These are phyloP conservation scores for Dryococelus australis DNA, from an alignment of 2,888 invertebrate species.

Conservation along the genomic window DNA sequence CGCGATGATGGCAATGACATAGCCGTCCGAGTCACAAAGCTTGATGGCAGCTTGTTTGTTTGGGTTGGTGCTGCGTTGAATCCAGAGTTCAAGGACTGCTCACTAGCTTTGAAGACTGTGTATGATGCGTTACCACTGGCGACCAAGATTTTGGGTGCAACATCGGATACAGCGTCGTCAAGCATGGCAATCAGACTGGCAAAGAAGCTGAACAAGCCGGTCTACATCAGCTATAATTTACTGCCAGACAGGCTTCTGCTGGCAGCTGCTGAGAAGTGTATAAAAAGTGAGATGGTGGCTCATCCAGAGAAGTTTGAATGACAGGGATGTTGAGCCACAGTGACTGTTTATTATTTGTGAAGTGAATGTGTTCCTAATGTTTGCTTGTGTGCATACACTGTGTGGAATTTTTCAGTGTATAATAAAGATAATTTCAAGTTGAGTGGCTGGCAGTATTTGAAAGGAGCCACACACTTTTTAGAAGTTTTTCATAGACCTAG, in stretches of 20 bases:
- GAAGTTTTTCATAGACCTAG: too few species aligned
- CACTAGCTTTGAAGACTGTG: constrained; percentile 54
- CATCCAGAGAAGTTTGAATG: constrained; percentile 54
- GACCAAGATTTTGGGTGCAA: constrained; percentile 57
- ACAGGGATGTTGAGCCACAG: neutral
- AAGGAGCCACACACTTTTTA: too few species aligned
- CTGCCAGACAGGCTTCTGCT: constrained; percentile 53
- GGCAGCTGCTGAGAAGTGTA: constrained; percentile 55
- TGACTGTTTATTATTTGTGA: too few species aligned
- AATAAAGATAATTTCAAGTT: too few species aligned
- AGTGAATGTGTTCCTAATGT: too few species aligned
- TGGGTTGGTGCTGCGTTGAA: constrained; percentile 58
- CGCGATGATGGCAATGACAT: neutral
- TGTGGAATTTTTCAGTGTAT: too few species aligned
- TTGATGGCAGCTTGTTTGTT: constrained; percentile 58
- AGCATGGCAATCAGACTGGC: constrained; percentile 57
- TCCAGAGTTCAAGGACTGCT: constrained; percentile 57
- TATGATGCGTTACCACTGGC: constrained; percentile 54
- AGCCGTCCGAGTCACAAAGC: constrained; percentile 58
- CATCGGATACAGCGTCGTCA: constrained; percentile 54
- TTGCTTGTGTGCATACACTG: too few species aligned
- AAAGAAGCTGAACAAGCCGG: constrained; percentile 58
- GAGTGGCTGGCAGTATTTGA: too few species aligned
- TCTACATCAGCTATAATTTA: constrained; percentile 62
- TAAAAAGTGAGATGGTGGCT: constrained; percentile 58